Evolutionary conservation across 2,113 vertebrate genomes (phyloP).

Genomic region (Prochilodus magdalenae): DNA sequence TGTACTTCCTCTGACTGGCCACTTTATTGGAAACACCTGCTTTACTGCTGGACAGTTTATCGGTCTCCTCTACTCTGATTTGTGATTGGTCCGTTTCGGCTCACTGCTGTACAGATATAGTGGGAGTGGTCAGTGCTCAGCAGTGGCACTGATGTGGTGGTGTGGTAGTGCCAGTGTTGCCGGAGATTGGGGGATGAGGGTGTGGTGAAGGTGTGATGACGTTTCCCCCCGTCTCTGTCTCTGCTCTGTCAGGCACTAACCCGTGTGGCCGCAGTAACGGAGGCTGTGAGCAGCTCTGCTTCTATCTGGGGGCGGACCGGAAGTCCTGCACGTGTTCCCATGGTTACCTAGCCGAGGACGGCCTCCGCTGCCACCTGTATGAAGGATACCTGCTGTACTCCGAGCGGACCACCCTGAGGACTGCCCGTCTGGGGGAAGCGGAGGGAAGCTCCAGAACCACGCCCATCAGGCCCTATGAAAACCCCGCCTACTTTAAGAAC

Average conservation of each 20-base stretch:
- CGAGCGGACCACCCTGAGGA: conserved; percentile 84
- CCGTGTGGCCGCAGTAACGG: conserved; percentile 83
- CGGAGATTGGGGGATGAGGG: too few relatives aligned
- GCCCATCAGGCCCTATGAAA: conserved; percentile 83
- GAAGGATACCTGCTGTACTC: conserved; percentile 87
- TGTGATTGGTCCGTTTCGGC: too few relatives aligned
- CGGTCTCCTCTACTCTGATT: too few relatives aligned
- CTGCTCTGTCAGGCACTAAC: conserved; percentile 78
- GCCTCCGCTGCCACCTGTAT: conserved; percentile 78
- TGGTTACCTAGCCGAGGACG: conserved; percentile 81
- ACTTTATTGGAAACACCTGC: too few relatives aligned
- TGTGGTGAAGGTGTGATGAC: not conserved
- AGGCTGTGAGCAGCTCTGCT: conserved; percentile 87
- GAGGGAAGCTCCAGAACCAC: conserved; percentile 80
- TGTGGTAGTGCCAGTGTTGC: too few relatives aligned
- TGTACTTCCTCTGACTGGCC: too few relatives aligned
- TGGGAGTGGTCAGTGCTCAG: too few relatives aligned
- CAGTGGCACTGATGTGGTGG: too few relatives aligned
- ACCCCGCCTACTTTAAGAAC: conserved; percentile 85
- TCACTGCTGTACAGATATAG: too few relatives aligned
- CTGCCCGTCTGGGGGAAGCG: conserved; percentile 84
- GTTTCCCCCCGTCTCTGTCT: not conserved
- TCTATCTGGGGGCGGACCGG: conserved; percentile 75
- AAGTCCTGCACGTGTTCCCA: conserved; percentile 84
- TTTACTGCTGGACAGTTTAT: too few relatives aligned